A percentile compares a stretch with the other conserved stretches of the same genome.
Conservation (phyloP, 1,140 invertebrate genomes). For the Drosophila ananassae region DNA sequence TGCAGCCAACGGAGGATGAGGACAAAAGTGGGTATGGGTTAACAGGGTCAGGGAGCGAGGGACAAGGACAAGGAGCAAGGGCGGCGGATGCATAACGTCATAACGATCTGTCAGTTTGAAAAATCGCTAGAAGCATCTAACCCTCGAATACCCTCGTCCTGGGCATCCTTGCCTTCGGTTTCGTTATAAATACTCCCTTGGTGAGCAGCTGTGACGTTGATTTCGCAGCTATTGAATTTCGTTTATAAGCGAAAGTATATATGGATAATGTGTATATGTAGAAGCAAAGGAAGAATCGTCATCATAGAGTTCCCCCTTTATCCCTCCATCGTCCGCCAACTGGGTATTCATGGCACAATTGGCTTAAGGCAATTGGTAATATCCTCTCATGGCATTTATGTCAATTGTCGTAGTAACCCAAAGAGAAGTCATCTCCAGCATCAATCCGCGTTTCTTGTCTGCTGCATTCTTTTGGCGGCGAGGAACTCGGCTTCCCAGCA, state of each 20-base stretch:
- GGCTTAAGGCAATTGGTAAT: constrained; percentile 80
- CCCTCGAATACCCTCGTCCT: constrained; percentile 2
- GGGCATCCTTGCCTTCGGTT: constrained; percentile 13
- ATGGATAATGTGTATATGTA: not conserved
- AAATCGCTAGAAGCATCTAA: constrained; percentile 57
- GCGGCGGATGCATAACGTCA: constrained; percentile 66
- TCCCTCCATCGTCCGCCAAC: constrained; percentile 33
- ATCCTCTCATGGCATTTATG: constrained; percentile 79
- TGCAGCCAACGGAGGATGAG: constrained; percentile 28
- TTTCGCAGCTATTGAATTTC: constrained; percentile 78
- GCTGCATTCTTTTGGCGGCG: constrained; percentile 20
- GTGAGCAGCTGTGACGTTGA: constrained; percentile 64
- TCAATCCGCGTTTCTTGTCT: constrained; percentile 8
- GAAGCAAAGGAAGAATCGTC: not conserved
- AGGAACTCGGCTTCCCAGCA: constrained; percentile 1
- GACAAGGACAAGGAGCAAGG: constrained; percentile 6
- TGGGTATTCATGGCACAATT: constrained; percentile 79
- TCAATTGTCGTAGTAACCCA: constrained; percentile 68
- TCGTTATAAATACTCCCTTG: constrained; percentile 44
- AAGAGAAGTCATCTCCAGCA: constrained; percentile 52
- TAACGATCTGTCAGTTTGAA: constrained; percentile 77
- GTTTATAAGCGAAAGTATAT: constrained; percentile 52
- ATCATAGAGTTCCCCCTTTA: constrained; percentile 1
- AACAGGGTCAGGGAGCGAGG: too few species aligned
- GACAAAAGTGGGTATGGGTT: not conserved